Evolutionary conservation across 2,113 vertebrate genomes (phyloP), one percentile per base, ranked within the genome.

Genomic region (Cyanocitta stelleri): DNA sequence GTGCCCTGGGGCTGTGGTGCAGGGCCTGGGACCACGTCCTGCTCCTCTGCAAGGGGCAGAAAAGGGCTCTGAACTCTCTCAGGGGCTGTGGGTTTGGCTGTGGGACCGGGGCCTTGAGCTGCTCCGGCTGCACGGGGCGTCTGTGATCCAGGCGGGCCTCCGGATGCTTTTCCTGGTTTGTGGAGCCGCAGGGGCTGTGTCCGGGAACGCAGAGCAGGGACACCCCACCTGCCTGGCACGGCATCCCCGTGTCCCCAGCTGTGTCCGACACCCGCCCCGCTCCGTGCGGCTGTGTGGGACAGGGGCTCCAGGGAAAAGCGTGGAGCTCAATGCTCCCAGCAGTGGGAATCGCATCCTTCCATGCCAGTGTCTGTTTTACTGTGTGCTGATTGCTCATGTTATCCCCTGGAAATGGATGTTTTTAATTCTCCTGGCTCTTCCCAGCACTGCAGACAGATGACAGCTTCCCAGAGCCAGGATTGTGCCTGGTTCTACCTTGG

Each of bases 81-180:
- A 3, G 13, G 48, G 19, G 27, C 24, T 1, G 1, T 4, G 44
- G 12, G 7, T 41, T 12, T 24, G 32, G 14, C 52, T 17, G 30
- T 7, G 77, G 22, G 14, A 4, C 9, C 0, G 1, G 11, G 26
- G 29, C 43, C 30, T 16, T 6, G 54, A 26, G 71, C 30, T 20
- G 39, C 62, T 71, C 39, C 0, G 5, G 46, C 71, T 3, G n/a
- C 29, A 0, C 2, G 0, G 7, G 1, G 8, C 30, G 51, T 14
- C 62, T 4, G 1, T 23, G 43, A 4, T 11, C 26, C 15, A 3
- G 52, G 52, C 27, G 1, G 51, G 6, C 3, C 0, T 10, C 51
- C 8, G 2, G 16, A 0, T 1, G 15, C 48, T 33, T 17, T 13
- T 35, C 71, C 48, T 29, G 59, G 3, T 12, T 18, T 18, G 32